Conservation (phyloP, 2,113 vertebrate genomes). For the Misgurnus anguillicaudatus region DNA sequence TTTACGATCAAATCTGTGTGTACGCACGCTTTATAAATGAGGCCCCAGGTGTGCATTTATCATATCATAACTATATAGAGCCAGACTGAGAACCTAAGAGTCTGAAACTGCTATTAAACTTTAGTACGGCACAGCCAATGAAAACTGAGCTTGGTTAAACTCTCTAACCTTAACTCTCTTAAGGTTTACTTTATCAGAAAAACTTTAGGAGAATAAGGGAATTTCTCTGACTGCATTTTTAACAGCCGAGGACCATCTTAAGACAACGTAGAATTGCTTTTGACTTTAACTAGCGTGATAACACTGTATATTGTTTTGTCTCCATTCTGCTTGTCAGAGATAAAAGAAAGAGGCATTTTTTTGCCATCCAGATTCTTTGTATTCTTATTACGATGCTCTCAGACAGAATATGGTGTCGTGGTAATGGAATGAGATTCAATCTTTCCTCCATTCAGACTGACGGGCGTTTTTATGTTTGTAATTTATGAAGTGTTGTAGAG, state of each 20-base stretch:
- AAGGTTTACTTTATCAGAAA: background rate
- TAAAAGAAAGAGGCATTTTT: slow-evolving; percentile 5
- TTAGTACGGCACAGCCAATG: too few species aligned
- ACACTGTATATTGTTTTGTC: slow-evolving; percentile 1
- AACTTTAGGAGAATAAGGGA: background rate
- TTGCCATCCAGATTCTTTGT: background rate
- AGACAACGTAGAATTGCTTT: slow-evolving; percentile 8
- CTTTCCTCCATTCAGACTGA: slow-evolving; percentile 22
- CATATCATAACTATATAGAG: too few species aligned
- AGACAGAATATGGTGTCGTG: background rate
- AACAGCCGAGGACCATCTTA: background rate
- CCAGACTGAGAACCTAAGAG: too few species aligned
- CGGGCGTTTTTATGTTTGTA: slow-evolving; percentile 48
- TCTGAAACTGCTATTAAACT: too few species aligned
- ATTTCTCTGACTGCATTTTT: background rate
- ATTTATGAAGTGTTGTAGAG: slow-evolving; percentile 51
- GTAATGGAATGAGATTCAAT: slow-evolving; percentile 40
- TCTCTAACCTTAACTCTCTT: background rate
- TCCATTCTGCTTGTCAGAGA: slow-evolving; percentile 27
- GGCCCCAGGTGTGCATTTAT: too few species aligned
- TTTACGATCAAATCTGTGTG: too few species aligned
- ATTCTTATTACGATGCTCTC: slow-evolving; percentile 1
- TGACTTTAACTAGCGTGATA: slow-evolving; percentile 6
- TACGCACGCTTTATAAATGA: too few species aligned
- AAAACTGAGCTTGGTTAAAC: background rate